Percentiles rank a stretch among this genome's conserved stretches.
Evolutionary conservation across 2,113 vertebrate species (phyloP).

Genomic region (Oceanites oceanicus): DNA sequence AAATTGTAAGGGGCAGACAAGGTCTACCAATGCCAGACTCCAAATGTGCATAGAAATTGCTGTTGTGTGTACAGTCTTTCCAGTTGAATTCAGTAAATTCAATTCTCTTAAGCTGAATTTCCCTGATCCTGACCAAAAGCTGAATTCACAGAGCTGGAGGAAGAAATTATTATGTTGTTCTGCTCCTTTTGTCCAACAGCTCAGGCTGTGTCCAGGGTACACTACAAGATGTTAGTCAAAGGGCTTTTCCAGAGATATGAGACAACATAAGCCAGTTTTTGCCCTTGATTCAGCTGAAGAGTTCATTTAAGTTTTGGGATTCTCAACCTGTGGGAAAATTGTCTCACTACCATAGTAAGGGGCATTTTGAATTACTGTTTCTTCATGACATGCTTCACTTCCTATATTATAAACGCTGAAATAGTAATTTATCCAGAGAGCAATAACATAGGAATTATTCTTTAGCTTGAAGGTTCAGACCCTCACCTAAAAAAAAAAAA

Average conservation of each 20-base stretch:
- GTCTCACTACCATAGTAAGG: neutral
- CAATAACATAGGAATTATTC: neutral
- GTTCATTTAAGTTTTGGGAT: neutral
- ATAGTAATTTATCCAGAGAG: neutral
- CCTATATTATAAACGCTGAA: neutral
- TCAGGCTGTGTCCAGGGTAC: neutral
- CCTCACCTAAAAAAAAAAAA: rapidly evolving
- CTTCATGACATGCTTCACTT: neutral
- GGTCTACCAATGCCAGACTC: neutral
- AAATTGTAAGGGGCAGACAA: neutral
- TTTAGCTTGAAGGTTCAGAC: neutral
- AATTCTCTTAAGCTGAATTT: neutral
- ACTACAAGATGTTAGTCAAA: neutral
- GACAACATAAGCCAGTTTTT: neutral
- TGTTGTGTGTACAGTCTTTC: neutral
- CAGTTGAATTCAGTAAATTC: neutral
- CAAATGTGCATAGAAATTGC: neutral
- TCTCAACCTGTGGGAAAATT: neutral
- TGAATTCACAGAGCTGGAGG: neutral
- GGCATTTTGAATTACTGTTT: neutral
- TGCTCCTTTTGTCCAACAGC: neutral
- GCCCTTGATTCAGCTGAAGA: neutral
- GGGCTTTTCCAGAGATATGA: neutral
- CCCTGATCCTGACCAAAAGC: neutral
- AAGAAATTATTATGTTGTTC: neutral